Percentiles rank a stretch among this genome's conserved stretches.
These are phyloP conservation scores for Eurystomus gularis DNA, from an alignment of 2,113 vertebrate genomes.

Conservation along the genomic window DNA sequence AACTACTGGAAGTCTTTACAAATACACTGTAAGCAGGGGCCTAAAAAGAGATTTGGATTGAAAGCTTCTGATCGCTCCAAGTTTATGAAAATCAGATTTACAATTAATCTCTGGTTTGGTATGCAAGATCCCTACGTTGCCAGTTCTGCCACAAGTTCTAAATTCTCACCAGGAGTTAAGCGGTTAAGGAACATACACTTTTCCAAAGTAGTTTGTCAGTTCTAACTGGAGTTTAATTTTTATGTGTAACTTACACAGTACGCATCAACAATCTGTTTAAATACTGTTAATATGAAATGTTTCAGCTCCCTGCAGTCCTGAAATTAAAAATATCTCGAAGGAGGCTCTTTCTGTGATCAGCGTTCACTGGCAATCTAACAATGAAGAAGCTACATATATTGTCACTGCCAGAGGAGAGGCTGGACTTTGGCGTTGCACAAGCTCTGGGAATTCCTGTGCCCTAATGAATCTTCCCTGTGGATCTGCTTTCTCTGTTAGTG, in stretches of 20 bases:
- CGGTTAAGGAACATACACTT: background rate
- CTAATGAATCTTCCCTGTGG: constrained; percentile 84
- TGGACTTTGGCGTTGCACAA: constrained; percentile 74
- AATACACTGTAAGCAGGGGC: background rate
- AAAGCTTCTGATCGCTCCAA: background rate
- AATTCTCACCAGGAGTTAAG: background rate
- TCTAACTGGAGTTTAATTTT: background rate
- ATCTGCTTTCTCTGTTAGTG: constrained; percentile 80
- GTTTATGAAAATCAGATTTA: background rate
- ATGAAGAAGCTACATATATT: constrained; percentile 76
- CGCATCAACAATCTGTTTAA: background rate
- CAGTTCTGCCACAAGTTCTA: background rate
- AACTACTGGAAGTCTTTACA: background rate
- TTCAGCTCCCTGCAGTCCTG: constrained; percentile 89
- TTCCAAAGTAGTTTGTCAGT: background rate
- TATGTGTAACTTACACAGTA: background rate
- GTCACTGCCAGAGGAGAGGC: constrained; percentile 74
- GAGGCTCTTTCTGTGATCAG: constrained; percentile 65
- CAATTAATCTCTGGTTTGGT: background rate
- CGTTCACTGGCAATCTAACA: constrained; percentile 79
- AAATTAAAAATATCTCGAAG: constrained; percentile 84
- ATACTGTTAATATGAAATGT: background rate
- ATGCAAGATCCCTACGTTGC: background rate
- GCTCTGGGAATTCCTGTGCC: constrained; percentile 73
- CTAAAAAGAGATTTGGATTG: background rate